Evolutionary conservation across 1,140 invertebrate species (phyloP).

Genomic region (Parapsyche elsis): DNA sequence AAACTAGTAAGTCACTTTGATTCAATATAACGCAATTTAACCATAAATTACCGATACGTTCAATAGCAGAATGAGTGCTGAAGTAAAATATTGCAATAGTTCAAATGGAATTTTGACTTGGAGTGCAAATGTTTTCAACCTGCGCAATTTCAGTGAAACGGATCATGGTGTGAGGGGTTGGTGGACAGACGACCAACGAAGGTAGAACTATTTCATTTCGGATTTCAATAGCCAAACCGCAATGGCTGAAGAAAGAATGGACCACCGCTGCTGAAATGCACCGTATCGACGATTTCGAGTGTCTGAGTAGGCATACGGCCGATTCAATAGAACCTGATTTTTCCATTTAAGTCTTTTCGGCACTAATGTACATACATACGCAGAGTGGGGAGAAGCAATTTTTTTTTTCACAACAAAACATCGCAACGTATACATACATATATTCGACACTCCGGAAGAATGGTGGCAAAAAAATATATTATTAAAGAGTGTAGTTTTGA

Average conservation of each 20-base stretch:
- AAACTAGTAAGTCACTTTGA: too few relatives aligned
- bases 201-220: conserved; percentile 39
- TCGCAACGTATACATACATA: too few relatives aligned
- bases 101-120: neutral
- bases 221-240: conserved; percentile 40
- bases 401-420: too few relatives aligned
- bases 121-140: conserved; percentile 12
- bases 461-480: too few relatives aligned
- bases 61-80: too few relatives aligned
- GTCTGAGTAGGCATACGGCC: neutral
- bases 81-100: too few relatives aligned
- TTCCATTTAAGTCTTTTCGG: neutral
- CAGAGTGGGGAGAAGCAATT: too few relatives aligned
- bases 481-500: too few relatives aligned
- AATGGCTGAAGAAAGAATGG: conserved; percentile 31
- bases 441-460: too few relatives aligned
- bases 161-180: neutral
- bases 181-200: conserved; percentile 12
- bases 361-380: too few relatives aligned
- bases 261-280: conserved; percentile 35
- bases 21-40: too few relatives aligned
- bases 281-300: conserved; percentile 19
- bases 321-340: neutral
- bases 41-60: too few relatives aligned
- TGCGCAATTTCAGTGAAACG: neutral